Base-by-base conservation (phyloP, 1,140 invertebrate species). In the Aphaenogaster rudis region DNA sequence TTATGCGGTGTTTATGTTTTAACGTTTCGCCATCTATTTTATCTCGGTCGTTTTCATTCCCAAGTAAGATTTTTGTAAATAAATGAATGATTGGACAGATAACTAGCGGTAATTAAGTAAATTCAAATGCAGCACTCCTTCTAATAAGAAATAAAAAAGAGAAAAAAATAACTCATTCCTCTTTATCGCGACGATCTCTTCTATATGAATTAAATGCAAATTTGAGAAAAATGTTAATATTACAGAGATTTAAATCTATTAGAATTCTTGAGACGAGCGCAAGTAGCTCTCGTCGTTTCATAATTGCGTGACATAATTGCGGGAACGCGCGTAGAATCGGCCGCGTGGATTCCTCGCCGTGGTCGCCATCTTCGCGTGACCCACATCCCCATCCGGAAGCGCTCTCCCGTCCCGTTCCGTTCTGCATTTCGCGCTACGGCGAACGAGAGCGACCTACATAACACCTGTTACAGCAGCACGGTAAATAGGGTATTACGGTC, bases 401-500 rank as follows among this genome's bases (percentile, higher is more conserved):
- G 45, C n/a, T 39, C n/a, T 39, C 33, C 21, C 7, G 28, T 45
- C 33, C 21, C 7, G 28, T 45, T 15, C 28, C 15, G 80, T 81
- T 59, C 48, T 69, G 78, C 67, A 72, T 48, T 82, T 72, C 57
- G 67, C 66, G 39, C 66, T 59, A 59, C 13, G 7, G 39, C 66
- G 42, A 33, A 50, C n/a, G 21, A 33, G 64, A 42, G 15, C 63
- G 79, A 13, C 67, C 69, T 59, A 48, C 17, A 42, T 61, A 74
- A 61, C 54, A 84, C 80, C 69, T 84, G 80, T 84, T 84, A 59
- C 9, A 36, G n/a, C 33, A 17, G 3, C 54, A 42, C 67, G 52
- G 67, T 86, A 78, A 91, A 86, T 88, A 74, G 79, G 84, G 63
- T 77, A 69, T 82, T 88, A 61, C 86, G 54, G 63, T 63, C 85